These are phyloP conservation scores for Aphis craccivora DNA, from an alignment of 1,140 invertebrate genomes.

Conservation along the genomic window DNA sequence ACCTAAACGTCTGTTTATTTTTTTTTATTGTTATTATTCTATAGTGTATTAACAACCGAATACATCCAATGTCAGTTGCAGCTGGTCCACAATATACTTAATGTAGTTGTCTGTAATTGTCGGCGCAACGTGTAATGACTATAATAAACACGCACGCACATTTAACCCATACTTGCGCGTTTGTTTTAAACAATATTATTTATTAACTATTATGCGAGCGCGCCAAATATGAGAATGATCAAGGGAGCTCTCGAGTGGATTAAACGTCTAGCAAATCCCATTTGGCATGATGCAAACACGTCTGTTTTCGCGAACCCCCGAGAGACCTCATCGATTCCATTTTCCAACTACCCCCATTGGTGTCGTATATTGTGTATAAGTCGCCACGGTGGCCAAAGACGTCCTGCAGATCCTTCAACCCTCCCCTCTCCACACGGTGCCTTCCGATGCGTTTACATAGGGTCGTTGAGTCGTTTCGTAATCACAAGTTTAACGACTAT, in stretches of 20 bases:
- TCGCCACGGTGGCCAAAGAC: not conserved
- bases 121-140: not conserved
- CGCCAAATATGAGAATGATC: not conserved
- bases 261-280: not conserved
- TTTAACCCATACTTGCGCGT: not conserved
- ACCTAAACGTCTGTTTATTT: not conserved
- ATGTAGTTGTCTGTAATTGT: not conserved
- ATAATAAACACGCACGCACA: not conserved
- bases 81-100: no score
- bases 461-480: not conserved
- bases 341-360: not conserved
- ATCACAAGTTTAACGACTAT: not conserved
- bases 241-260: not conserved
- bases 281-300: slow-evolving; percentile 14
- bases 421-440: fast-evolving
- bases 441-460: not conserved
- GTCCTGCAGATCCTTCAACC: not conserved
- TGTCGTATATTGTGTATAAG: not conserved
- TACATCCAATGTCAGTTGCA: no score
- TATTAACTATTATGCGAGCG: not conserved
- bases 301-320: not conserved
- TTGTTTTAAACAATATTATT: not conserved
- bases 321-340: not conserved
- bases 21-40: no score
- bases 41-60: no score